A percentile compares a stretch with the other conserved stretches of the same genome.
Evolutionary conservation across 1,140 invertebrate genomes (phyloP).

Genomic region (Thaumetopoea pityocampa): DNA sequence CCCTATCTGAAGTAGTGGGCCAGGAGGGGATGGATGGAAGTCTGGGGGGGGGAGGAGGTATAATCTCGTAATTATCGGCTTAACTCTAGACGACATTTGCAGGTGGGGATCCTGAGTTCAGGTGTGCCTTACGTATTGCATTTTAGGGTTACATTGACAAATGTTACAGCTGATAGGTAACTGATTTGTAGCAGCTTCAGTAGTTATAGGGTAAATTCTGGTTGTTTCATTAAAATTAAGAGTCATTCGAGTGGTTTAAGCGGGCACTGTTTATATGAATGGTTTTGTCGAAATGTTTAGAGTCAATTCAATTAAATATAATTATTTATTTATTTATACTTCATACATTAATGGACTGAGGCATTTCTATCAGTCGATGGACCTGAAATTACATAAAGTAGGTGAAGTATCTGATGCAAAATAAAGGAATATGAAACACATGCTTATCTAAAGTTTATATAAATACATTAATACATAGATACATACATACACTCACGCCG

Average conservation of each 20-base stretch:
- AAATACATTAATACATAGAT: too few species aligned
- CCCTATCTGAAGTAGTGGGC: slow-evolving; percentile 31
- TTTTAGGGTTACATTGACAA: slow-evolving; percentile 51
- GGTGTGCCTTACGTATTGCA: slow-evolving; percentile 37
- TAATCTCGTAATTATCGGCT: slow-evolving; percentile 70
- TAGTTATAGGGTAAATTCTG: slow-evolving; percentile 30
- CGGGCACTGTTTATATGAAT: neutral
- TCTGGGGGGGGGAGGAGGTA: slow-evolving; percentile 45
- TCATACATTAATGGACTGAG: too few species aligned
- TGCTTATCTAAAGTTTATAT: too few species aligned
- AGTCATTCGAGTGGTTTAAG: slow-evolving; percentile 18
- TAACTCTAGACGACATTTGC: slow-evolving; percentile 64
- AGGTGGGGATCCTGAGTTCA: slow-evolving; percentile 51
- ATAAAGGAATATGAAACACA: too few species aligned
- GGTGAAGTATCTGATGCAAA: too few species aligned
- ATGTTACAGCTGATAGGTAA: slow-evolving; percentile 39
- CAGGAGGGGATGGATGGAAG: slow-evolving; percentile 30
- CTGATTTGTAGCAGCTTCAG: slow-evolving; percentile 52
- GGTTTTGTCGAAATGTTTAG: neutral
- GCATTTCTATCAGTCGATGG: too few species aligned
- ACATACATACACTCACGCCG: too few species aligned
- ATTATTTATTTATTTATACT: too few species aligned
- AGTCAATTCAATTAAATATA: too few species aligned
- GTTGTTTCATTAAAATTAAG: slow-evolving; percentile 28
- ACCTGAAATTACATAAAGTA: too few species aligned